Evolutionary conservation across 2,888 invertebrate species (phyloP), one percentile per base, ranked within the genome.

Genomic region (Sarcophaga subvicina): DNA sequence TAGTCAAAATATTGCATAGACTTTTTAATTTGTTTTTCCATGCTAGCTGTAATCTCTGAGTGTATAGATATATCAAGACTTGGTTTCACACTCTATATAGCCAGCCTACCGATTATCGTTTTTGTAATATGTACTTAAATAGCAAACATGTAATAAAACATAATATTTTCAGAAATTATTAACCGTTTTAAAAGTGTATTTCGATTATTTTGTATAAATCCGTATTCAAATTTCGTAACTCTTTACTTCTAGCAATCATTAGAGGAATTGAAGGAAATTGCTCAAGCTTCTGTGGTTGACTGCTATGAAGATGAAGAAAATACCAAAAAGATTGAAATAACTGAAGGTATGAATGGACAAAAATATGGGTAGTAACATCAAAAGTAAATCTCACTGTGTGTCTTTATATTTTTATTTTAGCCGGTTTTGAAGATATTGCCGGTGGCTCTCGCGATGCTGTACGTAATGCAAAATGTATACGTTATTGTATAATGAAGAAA

Each of bases 401-500:
- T 37, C 2, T 8, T 37, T 37, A 37, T 37, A 8, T 8, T 37
- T 4, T 37, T 8, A n/a, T 69, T 78, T 37, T 2, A 87, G 89
- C 45, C 72, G 88, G 89, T 11, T 89, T 89, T 22, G 86, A 85
- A 14, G 89, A 83, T 27, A 76, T 89, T 64, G 27, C 83, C 2
- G 81, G 81, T 64, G 88, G 88, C 2, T 77, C 80, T 4, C 88
- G 86, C n/a, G 75, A 88, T 79, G 81, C 86, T 3, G 73, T 82
- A 17, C 77, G 89, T 54, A 89, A 87, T 75, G 83, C 88, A 1
- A 89, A 89, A 64, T 89, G 89, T 22, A 78, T 89, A 25, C 89
- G 89, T 22, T 89, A 88, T 45, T 89, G 89, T 64, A 88, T 89
- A 2, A 89, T 89, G 89, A 87, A 86, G 12, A 87, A 85, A 47